phyloP scores from a whole-genome alignment of 2,113 vertebrate genomes.

The Syngnathus scovelli region DNA sequence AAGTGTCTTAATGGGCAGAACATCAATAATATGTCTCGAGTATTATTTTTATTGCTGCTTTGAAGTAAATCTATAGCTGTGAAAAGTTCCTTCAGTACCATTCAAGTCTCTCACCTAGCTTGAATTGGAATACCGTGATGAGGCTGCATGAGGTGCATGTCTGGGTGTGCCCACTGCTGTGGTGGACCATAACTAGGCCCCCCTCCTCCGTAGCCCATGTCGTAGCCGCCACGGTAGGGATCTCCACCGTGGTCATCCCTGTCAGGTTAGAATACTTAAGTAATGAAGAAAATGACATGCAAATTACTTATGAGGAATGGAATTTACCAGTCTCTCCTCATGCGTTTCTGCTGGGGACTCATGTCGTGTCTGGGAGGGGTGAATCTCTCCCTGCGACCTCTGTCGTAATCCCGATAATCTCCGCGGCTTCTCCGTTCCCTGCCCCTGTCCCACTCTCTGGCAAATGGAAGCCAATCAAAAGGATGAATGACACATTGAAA shows the following conservation, averaged over 20 bases:
- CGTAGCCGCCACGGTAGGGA: conserved; percentile 85
- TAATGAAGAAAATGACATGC: neutral
- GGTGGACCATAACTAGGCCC: conserved; percentile 88
- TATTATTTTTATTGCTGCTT: no score
- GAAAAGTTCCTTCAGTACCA: neutral
- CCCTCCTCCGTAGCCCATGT: conserved; percentile 83
- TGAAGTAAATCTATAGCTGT: neutral
- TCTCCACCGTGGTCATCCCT: conserved; percentile 89
- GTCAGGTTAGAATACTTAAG: conserved; percentile 24
- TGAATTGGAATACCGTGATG: conserved; percentile 89
- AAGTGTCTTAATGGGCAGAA: neutral
- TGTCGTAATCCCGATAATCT: conserved; percentile 87
- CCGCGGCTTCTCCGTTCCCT: conserved; percentile 82
- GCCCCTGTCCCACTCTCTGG: conserved; percentile 86
- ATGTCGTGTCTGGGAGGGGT: conserved; percentile 84
- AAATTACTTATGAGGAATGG: neutral
- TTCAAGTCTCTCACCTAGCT: conserved; percentile 74
- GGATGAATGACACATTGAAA: neutral
- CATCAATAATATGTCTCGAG: neutral
- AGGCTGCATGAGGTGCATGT: conserved; percentile 83
- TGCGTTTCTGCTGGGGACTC: conserved; percentile 88
- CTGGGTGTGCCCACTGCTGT: conserved; percentile 87
- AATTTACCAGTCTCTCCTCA: conserved; percentile 87
- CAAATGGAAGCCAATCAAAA: conserved; percentile 25
- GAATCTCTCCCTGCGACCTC: conserved; percentile 84